A percentile compares a stretch with the other conserved stretches of the same genome.
These are phyloP conservation scores for Crotalus tigris DNA, from an alignment of 2,113 vertebrate genomes.

Conservation along the genomic window DNA sequence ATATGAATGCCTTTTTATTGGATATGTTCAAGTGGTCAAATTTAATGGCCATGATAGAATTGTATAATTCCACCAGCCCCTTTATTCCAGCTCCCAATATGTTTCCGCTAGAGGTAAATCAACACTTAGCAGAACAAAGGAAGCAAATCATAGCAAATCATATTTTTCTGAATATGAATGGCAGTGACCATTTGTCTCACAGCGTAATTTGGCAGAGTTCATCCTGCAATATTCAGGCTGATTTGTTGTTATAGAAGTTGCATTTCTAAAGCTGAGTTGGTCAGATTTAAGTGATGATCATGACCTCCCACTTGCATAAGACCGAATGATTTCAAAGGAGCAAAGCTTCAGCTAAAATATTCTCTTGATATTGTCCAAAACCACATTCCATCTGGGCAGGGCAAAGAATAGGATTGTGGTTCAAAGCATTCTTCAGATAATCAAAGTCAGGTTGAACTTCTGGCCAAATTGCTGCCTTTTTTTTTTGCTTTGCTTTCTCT, in stretches of 20 bases:
- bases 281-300: neutral
- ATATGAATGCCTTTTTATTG: neutral
- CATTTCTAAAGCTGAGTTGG: neutral
- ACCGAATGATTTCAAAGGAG: neutral
- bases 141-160: neutral
- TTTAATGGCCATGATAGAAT: neutral
- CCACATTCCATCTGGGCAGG: conserved; percentile 12
- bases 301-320: neutral
- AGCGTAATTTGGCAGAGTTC: neutral
- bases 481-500: neutral
- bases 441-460: conserved; percentile 13
- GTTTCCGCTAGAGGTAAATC: neutral
- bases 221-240: neutral
- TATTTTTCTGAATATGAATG: neutral
- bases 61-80: neutral
- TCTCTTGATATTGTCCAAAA: neutral
- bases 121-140: neutral
- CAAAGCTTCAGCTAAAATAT: neutral
- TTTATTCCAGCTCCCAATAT: neutral
- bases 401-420: neutral
- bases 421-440: conserved; percentile 32
- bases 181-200: neutral
- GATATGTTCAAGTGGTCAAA: neutral
- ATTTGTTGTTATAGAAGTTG: neutral
- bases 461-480: neutral